Evolutionary conservation across 2,113 vertebrate species (phyloP), one percentile per base, ranked within the genome.

Genomic region (Corythornis vintsioides): DNA sequence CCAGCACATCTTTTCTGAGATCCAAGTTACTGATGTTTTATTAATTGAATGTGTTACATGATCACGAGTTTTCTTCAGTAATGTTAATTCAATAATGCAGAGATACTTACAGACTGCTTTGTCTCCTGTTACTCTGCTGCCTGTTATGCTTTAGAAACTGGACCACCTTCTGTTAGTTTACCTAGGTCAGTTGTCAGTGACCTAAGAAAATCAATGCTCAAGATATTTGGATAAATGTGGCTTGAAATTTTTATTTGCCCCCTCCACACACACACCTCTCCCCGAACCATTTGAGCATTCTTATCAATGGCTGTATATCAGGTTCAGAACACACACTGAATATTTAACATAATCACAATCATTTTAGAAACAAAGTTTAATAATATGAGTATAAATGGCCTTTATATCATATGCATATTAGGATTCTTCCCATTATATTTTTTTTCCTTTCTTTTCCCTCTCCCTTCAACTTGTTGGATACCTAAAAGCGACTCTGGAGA

Each of bases 401-500:
- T 95, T 97, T 95, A 66, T 92, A 43, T 96, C 74, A 72, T 73
- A 91, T 88, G 35, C 33, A 82, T 90, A 92, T 96, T 94, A 94
- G 52, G 78, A 89, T 95, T 94, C 48, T 48, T 48, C 47, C 47
- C 22, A 22, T 38, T 38, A 38, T 38, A 38, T 38, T 33, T 95
- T 90, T 26, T 17, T 8, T 33, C 25, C 17, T 29, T 43, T 29
- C 29, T 16, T 66, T 66, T 47, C 29, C 43, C 25, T 10, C 52
- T 15, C 10, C 45, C 42, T 95, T 91, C 86, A 89, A 92, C 96
- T 97, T 95, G 90, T 97, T 98, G 96, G 96, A 96, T 98, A 97
- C 96, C 98, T 98, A 97, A 90, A 95, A 95, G 94, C 88, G 91
- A 98, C 97, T 98, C 98, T 97, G 93, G 98, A 98, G 98, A 98